A percentile compares a stretch with the other conserved stretches of the same genome.
Conservation (phyloP, 2,888 invertebrate species). For the Acronicta alni region DNA sequence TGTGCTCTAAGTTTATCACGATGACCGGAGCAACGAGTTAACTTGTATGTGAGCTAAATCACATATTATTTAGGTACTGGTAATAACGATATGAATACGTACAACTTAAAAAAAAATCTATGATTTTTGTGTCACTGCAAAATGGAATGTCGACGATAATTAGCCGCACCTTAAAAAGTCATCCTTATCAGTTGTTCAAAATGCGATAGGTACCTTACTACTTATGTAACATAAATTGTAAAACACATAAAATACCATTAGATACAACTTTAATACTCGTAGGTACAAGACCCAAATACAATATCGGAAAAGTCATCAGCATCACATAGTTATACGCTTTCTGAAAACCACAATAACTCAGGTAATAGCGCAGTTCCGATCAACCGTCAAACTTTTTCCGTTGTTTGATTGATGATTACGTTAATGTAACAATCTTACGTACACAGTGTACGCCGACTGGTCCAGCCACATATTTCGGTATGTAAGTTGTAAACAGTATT, state of each 20-base stretch:
- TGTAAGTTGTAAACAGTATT: conserved; percentile 47
- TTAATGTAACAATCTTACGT: conserved; percentile 45
- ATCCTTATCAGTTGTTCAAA: conserved; percentile 45
- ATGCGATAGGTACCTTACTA: conserved; percentile 35
- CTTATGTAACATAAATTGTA: too few species aligned
- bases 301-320: conserved; percentile 14
- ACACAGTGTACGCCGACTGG: conserved; percentile 27
- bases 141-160: conserved; percentile 41
- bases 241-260: background rate
- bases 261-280: conserved; percentile 11
- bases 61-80: background rate
- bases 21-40: conserved; percentile 21
- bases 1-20: conserved; percentile 29
- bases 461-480: conserved; percentile 27
- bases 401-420: conserved; percentile 60
- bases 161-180: conserved; percentile 47
- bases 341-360: conserved; percentile 27
- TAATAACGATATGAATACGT: background rate
- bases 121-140: conserved; percentile 24
- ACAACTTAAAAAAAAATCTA: background rate
- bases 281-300: conserved; percentile 1
- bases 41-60: conserved; percentile 5
- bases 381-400: conserved; percentile 60
- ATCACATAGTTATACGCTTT: conserved; percentile 15
- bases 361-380: conserved; percentile 55